These are phyloP conservation scores for Sturmia bella DNA, from an alignment of 2,888 invertebrate genomes.

Conservation along the genomic window DNA sequence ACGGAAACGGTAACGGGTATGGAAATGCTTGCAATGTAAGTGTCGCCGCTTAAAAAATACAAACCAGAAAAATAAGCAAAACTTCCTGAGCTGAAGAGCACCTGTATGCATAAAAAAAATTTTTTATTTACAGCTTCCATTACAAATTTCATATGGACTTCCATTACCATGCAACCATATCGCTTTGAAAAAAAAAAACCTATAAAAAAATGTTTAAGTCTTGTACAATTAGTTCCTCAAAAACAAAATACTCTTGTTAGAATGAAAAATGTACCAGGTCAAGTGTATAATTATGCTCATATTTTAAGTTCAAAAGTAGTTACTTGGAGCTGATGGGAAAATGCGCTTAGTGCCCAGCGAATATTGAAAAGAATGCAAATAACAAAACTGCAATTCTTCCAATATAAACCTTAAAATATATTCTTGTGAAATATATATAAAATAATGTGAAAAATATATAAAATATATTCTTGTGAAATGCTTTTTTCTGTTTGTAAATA, in stretches of 20 bases:
- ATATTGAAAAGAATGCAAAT: too few relatives aligned
- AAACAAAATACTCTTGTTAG: conserved; percentile 18
- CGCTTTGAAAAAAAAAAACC: not conserved
- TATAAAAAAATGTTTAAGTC: not conserved
- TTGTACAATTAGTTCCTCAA: conserved; percentile 9
- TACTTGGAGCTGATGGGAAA: too few relatives aligned
- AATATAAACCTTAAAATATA: too few relatives aligned
- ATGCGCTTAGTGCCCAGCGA: too few relatives aligned
- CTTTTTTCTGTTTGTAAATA: too few relatives aligned
- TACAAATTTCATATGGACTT: conserved; percentile 25
- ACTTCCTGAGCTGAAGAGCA: conserved; percentile 6
- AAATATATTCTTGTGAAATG: too few relatives aligned
- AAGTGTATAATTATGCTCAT: conserved; percentile 24
- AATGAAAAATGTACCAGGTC: conserved; percentile 22
- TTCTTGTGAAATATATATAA: too few relatives aligned
- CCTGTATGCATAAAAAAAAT: conserved; percentile 34
- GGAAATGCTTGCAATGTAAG: conserved; percentile 76
- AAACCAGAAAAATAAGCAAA: conserved; percentile 49
- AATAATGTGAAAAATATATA: too few relatives aligned
- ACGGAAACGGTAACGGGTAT: conserved; percentile 56
- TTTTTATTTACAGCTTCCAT: conserved; percentile 61
- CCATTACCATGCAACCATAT: not conserved
- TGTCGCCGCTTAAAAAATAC: conserved; percentile 73
- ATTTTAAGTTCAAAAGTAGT: not conserved
- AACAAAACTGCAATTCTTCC: too few relatives aligned